Base-by-base conservation (phyloP, 92 coral and sea anemone species). In the Zoanthus sansibaricus region DNA sequence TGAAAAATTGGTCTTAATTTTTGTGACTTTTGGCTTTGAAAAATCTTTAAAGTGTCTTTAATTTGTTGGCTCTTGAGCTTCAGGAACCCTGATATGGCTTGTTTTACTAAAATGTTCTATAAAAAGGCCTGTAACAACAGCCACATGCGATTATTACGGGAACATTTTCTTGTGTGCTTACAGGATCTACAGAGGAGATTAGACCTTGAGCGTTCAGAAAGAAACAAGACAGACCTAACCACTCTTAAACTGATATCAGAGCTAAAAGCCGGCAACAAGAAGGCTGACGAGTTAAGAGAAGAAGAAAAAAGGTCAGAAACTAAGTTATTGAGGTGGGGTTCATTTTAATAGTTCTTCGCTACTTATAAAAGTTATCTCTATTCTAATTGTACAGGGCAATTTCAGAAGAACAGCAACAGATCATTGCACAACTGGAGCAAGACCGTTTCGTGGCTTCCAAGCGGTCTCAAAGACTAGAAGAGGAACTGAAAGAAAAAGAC, bases 391-490 rank as follows among this genome's bases (percentile, higher is more conserved):
- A 25, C 84, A 97, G 99, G 20, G 99, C 98, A 79, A 89, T 77
- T 37, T 89, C 93, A 18, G 99, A 95, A 56, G 99, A 97, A 75
- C 97, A 95, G 42, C 99, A 97, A 37, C 97, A 95, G 37, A 94
- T 97, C 17, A 90, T 97, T 33, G 84, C 98, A 15, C 98, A 97
- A 86, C 70, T 97, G 69, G 98, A 97, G 71, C 96, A 97, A 88
- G 99, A 97, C 71, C 91, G 99, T n/a, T 97, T 97, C 88, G 87
- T 97, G 66, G 98, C 98, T 51, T 93, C 94, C 91, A 97, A 96
- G 88, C 89, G 99, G 15, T 94, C 99, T 10, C 98, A 95, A 32
- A 86, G 99, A 80, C 92, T 97, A 33, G 96, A 97, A 51, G 97
- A 95, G 14, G 99, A 97, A 70, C 88, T 97, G 17, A 86, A 88